Evolutionary conservation across 1,140 invertebrate genomes (phyloP), one percentile per base, ranked within the genome.

Genomic region (Drosophila lini): DNA sequence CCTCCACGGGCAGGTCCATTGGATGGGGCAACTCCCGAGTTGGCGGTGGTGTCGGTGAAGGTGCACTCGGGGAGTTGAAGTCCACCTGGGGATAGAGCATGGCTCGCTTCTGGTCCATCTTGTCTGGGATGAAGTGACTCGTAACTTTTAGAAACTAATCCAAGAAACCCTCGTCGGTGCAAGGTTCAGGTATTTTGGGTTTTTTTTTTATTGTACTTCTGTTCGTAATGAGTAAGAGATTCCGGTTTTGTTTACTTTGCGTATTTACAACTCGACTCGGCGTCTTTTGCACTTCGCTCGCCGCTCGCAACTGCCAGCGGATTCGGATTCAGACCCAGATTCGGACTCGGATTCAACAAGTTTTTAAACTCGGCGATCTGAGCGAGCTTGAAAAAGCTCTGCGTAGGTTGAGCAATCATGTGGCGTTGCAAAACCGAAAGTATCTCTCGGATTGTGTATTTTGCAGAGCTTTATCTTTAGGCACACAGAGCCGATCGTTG

Each of bases 11-110:
- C 15, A 69, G 74, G 13, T 22, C 74, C 63, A 31, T 53, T 28
- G 52, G 64, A 40, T 41, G 59, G 52, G 10, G 75, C 64, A 59
- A 56, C 36, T 57, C 50, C 31, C 50, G 41, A 9, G 50, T 65
- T 48, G 63, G 41, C 6, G 57, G 62, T 40, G 63, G 63, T 28
- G 77, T 69, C n/a, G 79, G 68, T 25, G 85, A 48, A 1, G 83
- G 80, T 3, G 83, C 80, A 13, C 53, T 88, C 5, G 81, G 81
- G 3, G 64, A 58, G 41, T 74, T 64, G 41, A 78, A 74, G 64
- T 91, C 84, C 68, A 91, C 69, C 38, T 80, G 77, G 10, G 91
- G 90, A 81, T 91, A 91, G 6, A 91, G 75, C 91, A 91, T 91
- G 40, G 90, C 90, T 34, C 81, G 81, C 74, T 91, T 91, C 58